Evolutionary conservation across 2,113 vertebrate species (phyloP).

Genomic region (Toxotes jaculatrix): DNA sequence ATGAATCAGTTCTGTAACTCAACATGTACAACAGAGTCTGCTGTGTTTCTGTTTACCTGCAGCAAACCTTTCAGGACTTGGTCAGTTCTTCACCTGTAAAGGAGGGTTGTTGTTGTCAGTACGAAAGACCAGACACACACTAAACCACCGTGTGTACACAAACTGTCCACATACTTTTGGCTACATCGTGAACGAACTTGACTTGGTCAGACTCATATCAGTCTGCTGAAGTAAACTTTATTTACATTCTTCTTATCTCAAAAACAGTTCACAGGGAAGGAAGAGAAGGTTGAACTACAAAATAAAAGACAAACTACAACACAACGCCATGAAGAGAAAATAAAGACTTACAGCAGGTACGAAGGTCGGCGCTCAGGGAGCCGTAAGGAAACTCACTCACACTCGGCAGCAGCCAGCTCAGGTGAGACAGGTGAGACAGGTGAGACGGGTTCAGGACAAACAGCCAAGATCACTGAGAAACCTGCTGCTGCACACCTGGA

Average conservation of each 20-base stretch:
- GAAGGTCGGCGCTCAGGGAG: background rate
- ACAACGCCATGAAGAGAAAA: background rate
- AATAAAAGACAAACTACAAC: background rate
- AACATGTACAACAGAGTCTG: no score
- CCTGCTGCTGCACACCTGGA: conserved; percentile 18
- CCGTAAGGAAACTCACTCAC: background rate
- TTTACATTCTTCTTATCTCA: background rate
- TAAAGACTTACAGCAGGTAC: conserved; percentile 48
- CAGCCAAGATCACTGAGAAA: background rate
- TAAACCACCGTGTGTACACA: background rate
- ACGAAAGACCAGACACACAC: no score
- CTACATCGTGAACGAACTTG: background rate
- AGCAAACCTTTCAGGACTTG: no score
- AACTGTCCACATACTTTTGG: background rate
- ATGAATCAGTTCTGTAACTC: no score
- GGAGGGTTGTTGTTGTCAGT: no score
- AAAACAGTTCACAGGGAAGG: background rate
- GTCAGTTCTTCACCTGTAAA: background rate
- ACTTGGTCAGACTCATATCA: background rate
- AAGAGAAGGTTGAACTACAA: background rate
- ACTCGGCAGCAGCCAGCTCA: conserved; percentile 4
- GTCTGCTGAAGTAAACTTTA: background rate
- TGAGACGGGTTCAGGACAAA: conserved; percentile 22
- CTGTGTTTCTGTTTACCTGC: no score
- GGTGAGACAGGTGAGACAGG: conserved; percentile 35